phyloP scores from a whole-genome alignment of 37 sponge, comb jelly and placozoan species.

The Corticium candelabrum region DNA sequence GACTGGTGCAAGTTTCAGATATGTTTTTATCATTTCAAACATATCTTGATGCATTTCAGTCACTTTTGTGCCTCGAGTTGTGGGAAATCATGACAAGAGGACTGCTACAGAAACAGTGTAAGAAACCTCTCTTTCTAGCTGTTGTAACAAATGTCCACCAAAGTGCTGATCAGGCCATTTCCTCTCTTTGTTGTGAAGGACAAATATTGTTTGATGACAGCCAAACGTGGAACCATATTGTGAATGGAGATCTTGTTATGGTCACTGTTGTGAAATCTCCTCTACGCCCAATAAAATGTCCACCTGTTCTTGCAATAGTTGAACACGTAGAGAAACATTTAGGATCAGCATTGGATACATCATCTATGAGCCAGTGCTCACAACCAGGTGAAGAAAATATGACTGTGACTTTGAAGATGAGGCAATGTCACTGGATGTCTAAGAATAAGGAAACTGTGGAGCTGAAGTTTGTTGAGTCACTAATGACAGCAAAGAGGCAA shows the following conservation, averaged over 20 bases:
- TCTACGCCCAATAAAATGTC: no score
- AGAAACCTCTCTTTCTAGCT: no score
- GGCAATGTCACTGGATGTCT: no score
- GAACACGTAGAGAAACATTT: not conserved
- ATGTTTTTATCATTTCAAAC: no score
- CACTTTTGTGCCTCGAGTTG: not conserved
- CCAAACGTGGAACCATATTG: not conserved
- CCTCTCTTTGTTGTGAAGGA: not conserved
- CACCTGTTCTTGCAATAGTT: not conserved
- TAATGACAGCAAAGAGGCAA: constrained; percentile 37
- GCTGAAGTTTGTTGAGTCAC: constrained; percentile 26
- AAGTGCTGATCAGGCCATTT: no score
- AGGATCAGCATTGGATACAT: no score
- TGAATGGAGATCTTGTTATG: not conserved
- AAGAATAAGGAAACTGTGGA: not conserved
- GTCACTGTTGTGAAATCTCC: no score
- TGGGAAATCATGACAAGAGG: not conserved
- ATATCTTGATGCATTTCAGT: not conserved
- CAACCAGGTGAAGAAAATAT: no score
- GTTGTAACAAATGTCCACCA: no score
- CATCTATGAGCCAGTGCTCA: no score
- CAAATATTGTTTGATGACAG: not conserved
- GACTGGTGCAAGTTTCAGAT: no score
- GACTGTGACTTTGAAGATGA: no score
- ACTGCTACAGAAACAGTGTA: not conserved